Evolutionary conservation across 2,797 vertebrate genomes (phyloP).

Genomic region (Perodicticus potto): DNA sequence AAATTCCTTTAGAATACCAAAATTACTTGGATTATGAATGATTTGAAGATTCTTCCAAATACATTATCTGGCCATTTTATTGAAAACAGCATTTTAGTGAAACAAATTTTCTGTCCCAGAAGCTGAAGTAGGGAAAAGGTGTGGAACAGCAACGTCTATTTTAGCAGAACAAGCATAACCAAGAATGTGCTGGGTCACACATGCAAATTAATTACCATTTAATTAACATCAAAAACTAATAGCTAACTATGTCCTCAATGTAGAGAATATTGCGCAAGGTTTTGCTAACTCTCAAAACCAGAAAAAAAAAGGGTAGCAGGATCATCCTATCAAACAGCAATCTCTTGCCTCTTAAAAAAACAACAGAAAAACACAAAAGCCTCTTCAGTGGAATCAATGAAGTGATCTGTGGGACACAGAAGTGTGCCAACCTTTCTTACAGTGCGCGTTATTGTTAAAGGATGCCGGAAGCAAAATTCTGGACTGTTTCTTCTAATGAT

Average conservation of each 20-base stretch:
- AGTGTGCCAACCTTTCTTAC: not conserved
- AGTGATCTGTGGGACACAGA: not conserved
- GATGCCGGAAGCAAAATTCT: not conserved
- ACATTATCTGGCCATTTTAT: not conserved
- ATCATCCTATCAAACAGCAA: not conserved
- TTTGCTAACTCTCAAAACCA: not conserved
- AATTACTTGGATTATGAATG: not conserved
- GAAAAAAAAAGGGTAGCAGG: constrained; percentile 19
- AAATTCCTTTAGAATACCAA: not conserved
- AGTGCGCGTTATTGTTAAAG: not conserved
- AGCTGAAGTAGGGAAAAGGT: not conserved
- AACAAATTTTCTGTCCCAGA: not conserved
- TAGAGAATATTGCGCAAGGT: not conserved
- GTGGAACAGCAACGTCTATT: not conserved
- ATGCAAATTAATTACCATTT: not conserved
- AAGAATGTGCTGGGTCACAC: constrained; percentile 36
- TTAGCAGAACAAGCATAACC: constrained; percentile 5
- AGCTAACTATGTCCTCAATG: not conserved
- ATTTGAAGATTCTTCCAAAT: constrained; percentile 17
- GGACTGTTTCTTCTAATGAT: not conserved
- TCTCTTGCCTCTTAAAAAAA: not conserved
- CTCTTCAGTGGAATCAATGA: constrained; percentile 13
- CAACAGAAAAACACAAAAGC: constrained; percentile 8
- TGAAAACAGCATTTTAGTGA: not conserved
- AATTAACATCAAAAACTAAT: not conserved